Evolutionary conservation across 2,888 invertebrate species (phyloP).

Genomic region (Tachina grossa): DNA sequence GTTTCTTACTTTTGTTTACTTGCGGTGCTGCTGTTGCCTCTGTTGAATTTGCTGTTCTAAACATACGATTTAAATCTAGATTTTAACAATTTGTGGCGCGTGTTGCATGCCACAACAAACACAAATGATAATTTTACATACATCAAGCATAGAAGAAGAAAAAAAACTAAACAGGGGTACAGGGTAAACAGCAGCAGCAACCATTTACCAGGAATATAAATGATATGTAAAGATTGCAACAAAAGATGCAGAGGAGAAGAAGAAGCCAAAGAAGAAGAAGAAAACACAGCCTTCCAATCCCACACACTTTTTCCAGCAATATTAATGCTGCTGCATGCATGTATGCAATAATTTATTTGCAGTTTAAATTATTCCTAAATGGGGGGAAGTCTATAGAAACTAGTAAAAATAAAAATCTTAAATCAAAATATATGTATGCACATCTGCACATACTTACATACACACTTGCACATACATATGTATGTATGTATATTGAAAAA

Average conservation of each 20-base stretch:
- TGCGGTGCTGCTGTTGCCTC: not conserved
- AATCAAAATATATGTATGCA: conserved; percentile 47
- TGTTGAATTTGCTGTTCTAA: conserved; percentile 34
- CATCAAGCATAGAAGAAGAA: conserved; percentile 44
- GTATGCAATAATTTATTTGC: conserved; percentile 64
- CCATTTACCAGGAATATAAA: conserved; percentile 63
- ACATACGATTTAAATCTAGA: conserved; percentile 70
- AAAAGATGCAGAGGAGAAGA: conserved; percentile 54
- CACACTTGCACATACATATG: no score
- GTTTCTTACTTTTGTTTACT: conserved; percentile 39
- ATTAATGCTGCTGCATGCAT: conserved; percentile 41
- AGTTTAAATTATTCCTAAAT: conserved; percentile 54
- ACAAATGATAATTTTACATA: conserved; percentile 61
- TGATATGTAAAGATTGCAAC: conserved; percentile 68
- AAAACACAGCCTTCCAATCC: conserved; percentile 47
- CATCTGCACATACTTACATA: not conserved
- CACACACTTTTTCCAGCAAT: conserved; percentile 57
- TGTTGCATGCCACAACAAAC: conserved; percentile 79
- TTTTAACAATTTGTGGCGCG: conserved; percentile 79
- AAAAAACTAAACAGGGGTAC: conserved; percentile 57
- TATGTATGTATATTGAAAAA: not conserved
- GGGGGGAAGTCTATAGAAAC: conserved; percentile 61
- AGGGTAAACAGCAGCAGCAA: conserved; percentile 37
- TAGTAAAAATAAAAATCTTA: conserved; percentile 66
- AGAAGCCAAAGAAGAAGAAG: conserved; percentile 28